Conservation (phyloP, 1,140 invertebrate genomes). For the Scaptomyza graminum region DNA sequence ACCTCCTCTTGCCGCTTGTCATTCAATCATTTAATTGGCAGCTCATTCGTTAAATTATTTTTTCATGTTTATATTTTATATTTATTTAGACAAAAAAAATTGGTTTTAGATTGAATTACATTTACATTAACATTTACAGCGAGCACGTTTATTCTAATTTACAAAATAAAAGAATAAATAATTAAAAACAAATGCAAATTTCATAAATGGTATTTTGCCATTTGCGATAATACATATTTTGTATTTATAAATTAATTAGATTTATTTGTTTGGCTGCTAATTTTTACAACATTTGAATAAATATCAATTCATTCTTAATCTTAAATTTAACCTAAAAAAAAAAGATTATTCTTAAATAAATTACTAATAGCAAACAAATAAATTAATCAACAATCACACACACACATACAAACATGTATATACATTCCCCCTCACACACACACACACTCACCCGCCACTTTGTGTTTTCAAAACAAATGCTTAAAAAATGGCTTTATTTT, state of each 20-base stretch:
- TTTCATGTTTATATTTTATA: slow-evolving; percentile 32
- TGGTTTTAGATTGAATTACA: slow-evolving; percentile 36
- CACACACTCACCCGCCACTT: background rate
- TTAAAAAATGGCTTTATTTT: slow-evolving; percentile 5
- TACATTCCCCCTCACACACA: slow-evolving; percentile 25
- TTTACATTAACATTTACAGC: slow-evolving; percentile 57
- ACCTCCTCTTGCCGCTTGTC: slow-evolving; percentile 15
- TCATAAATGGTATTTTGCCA: slow-evolving; percentile 12
- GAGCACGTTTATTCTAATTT: slow-evolving; percentile 46
- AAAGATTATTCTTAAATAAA: slow-evolving; percentile 49
- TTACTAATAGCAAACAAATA: slow-evolving; percentile 66
- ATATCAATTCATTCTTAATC: slow-evolving; percentile 35
- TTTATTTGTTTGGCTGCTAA: slow-evolving; percentile 67
- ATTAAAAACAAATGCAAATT: slow-evolving; percentile 45
- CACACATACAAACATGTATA: slow-evolving; percentile 25
- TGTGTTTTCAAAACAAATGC: slow-evolving; percentile 31
- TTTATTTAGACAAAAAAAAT: slow-evolving; percentile 75
- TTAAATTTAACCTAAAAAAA: slow-evolving; percentile 37
- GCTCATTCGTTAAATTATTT: background rate
- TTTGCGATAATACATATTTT: slow-evolving; percentile 62
- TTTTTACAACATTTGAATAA: slow-evolving; percentile 77
- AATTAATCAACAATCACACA: slow-evolving; percentile 43
- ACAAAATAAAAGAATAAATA: slow-evolving; percentile 22
- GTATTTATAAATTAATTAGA: slow-evolving; percentile 16
- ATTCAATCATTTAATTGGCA: slow-evolving; percentile 65